Evolutionary conservation across 2,797 vertebrate genomes (phyloP), one percentile per base, ranked within the genome.

Genomic region (Phyllotis vaccarum): DNA sequence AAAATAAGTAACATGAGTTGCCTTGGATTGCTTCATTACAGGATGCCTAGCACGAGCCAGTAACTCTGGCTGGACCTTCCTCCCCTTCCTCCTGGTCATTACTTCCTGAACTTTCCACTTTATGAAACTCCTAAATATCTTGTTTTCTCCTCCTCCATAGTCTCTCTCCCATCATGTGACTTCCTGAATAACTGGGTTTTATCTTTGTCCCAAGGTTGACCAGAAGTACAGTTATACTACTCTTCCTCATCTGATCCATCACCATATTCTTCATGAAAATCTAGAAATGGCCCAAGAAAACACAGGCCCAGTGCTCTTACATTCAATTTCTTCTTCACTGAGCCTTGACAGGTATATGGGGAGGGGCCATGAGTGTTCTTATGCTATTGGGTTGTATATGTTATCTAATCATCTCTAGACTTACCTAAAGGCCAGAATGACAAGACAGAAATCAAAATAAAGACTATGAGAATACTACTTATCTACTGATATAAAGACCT

Each of bases 311-410:
- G 31, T 2, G 4, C 62, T 75, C 62, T 34, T 37, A 52, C 46
- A 2, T 2, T 22, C 2, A 40, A n/a, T 22, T 46, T 60, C 49
- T 81, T 78, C 68, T 46, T 2, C 4, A 0, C 14, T 37, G 29
- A 34, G 10, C 52, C 34, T 46, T 22, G 19, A 13, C 9, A 7
- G 16, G 16, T 83, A 46, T 85, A 6, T 34, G 60, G 43, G 58
- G 31, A 86, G 6, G 4, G 17, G 49, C 37, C 8, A 8, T 12
- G 4, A 46, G 56, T 9, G 17, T 22, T 2, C 29, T 56, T 1
- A 37, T 0, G 1, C n/a, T 46, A 46, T 49, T 0, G 60, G 29
- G 2, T 27, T 9, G 4, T 1, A 52, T 7, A 8, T 24, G 62
- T 21, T 21, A 10, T 74, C 21, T 40, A 12, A n/a, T 8, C 4